Conservation (phyloP, 2,797 vertebrate species). For the Sebastes dallii region DNA sequence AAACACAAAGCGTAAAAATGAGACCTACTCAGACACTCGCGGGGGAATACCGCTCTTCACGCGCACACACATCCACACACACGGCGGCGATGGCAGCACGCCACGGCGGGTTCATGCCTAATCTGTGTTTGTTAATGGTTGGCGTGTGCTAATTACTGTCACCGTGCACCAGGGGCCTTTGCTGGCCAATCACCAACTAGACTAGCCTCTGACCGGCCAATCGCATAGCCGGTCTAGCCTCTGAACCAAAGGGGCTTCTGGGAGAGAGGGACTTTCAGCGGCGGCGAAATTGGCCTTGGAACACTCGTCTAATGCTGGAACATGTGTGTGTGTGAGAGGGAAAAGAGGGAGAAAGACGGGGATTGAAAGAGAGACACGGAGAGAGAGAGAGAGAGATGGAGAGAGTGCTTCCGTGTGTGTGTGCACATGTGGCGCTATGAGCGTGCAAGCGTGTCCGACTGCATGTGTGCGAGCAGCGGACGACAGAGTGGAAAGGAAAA, state of each 20-base stretch:
- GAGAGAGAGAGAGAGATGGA: background rate
- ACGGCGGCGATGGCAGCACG: slow-evolving; percentile 86
- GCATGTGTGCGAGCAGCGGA: slow-evolving; percentile 69
- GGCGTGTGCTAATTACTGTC: slow-evolving; percentile 98
- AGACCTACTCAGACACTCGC: slow-evolving; percentile 58
- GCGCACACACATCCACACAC: slow-evolving; percentile 67
- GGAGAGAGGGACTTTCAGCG: slow-evolving; percentile 66
- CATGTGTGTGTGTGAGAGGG: slow-evolving; percentile 27
- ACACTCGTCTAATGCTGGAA: slow-evolving; percentile 68
- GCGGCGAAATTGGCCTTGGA: slow-evolving; percentile 71
- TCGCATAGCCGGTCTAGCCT: slow-evolving; percentile 68
- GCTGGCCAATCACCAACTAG: slow-evolving; percentile 81
- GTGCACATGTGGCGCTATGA: slow-evolving; percentile 66
- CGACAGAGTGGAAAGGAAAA: slow-evolving; percentile 81
- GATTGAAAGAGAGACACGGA: slow-evolving; percentile 55
- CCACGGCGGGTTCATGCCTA: slow-evolving; percentile 89
- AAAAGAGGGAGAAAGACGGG: slow-evolving; percentile 33
- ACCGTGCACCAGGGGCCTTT: slow-evolving; percentile 78
- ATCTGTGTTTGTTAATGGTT: slow-evolving; percentile 96
- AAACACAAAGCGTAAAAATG: slow-evolving; percentile 66
- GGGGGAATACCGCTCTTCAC: slow-evolving; percentile 70
- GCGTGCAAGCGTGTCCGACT: slow-evolving; percentile 48
- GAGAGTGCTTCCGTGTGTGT: slow-evolving; percentile 40
- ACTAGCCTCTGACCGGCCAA: slow-evolving; percentile 77
- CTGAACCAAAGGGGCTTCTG: slow-evolving; percentile 75